Base-by-base conservation (phyloP, 1,140 invertebrate species). In the Condylostylus longicornis region DNA sequence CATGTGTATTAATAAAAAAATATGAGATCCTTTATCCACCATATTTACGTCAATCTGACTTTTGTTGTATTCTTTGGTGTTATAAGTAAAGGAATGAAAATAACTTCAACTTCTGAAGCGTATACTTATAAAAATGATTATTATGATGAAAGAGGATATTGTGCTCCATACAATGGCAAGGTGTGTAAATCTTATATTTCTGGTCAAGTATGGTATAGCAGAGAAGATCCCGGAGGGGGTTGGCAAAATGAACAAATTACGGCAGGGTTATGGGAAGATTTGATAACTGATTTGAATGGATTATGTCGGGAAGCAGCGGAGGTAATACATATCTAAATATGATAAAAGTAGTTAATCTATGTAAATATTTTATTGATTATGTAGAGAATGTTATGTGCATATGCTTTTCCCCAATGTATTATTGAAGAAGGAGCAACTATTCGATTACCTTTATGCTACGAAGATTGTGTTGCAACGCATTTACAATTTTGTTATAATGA, bases 401-500 rank as follows among this genome's bases (percentile, higher is more conserved):
- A 88, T 65, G 87, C 87, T 10, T 94, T 93, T 65, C 89, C 89
- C 4, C 75, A 82, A 51, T 95, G 90, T 55, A 65, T 74, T 27
- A 55, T 77, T 46, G 69, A 71, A 45, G 69, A 72, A 37, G 64
- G 60, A 10, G 46, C 59, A 12, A 59, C 62, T 14, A 54, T 68
- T 20, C 71, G 68, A 27, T 60, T 87, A 39, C 82, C 83, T 13
- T 59, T 89, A 9, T 94, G 82, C 66, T 86, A 83, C 47, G 87
- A 95, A 70, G 88, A 93, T 54, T 95, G 91, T 56, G 74, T 85
- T 48, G 89, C 87, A 18, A 81, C 91, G 5, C 77, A 79, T 52
- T 74, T 86, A 51, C 72, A 87, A 44, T 85, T 93, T 61, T 96
- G 90, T 64, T 89, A 86, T 57, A 84, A 82, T 50, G 82, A 93